These are phyloP conservation scores for Drosophila cardini DNA, from an alignment of 1,140 invertebrate genomes.

Conservation along the genomic window DNA sequence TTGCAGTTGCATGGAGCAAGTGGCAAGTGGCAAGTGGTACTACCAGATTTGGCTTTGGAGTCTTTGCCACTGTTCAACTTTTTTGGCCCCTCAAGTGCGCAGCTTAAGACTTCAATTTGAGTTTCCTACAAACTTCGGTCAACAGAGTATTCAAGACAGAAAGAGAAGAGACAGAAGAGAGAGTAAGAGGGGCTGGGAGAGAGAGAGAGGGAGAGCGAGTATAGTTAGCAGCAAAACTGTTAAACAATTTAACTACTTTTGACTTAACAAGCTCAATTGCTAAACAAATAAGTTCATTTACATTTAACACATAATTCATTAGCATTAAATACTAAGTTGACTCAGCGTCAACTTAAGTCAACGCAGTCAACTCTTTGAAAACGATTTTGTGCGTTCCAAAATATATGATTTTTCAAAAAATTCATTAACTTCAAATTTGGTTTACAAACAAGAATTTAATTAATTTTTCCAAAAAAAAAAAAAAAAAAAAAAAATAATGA, in stretches of 20 bases:
- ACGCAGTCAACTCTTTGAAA: background rate
- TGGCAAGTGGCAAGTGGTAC: background rate
- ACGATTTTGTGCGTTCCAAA: background rate
- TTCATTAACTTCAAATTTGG: no score
- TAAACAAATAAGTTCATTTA: slow-evolving; percentile 26
- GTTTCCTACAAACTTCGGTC: slow-evolving; percentile 26
- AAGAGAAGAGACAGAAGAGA: background rate
- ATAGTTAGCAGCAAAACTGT: slow-evolving; percentile 17
- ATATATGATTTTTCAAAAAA: no score
- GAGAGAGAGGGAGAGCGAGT: background rate
- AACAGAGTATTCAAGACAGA: background rate
- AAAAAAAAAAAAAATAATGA: no score
- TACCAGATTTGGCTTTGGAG: slow-evolving; percentile 14
- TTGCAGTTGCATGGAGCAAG: slow-evolving; percentile 28
- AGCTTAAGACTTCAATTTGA: slow-evolving; percentile 43
- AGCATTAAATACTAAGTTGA: background rate
- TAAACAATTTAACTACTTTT: slow-evolving; percentile 33
- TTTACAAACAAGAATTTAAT: no score
- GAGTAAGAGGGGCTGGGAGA: background rate
- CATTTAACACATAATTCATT: slow-evolving; percentile 10
- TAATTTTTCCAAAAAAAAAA: no score
- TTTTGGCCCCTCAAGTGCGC: slow-evolving; percentile 22
- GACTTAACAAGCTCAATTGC: slow-evolving; percentile 28
- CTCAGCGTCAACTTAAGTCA: background rate
- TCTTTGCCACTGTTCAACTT: slow-evolving; percentile 29